phyloP scores from a whole-genome alignment of 2,113 vertebrate genomes.

The Centropus unirufus region DNA sequence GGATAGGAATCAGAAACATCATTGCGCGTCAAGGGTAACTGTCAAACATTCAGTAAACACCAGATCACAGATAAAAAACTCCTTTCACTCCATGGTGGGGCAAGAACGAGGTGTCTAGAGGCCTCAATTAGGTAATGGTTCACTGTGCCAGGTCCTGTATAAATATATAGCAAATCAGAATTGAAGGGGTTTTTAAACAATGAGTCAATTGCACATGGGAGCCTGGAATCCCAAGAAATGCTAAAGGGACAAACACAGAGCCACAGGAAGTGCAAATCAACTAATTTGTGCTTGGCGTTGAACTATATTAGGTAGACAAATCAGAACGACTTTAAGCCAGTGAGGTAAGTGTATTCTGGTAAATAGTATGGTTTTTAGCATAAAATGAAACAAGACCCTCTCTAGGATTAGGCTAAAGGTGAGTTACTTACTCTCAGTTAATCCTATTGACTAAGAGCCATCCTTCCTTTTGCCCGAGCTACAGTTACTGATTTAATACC shows the following conservation, averaged over 20 bases:
- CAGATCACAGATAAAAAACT: not conserved
- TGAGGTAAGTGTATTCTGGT: not conserved
- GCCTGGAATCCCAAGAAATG: not conserved
- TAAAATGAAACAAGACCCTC: not conserved
- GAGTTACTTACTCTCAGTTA: not conserved
- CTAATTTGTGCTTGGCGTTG: not conserved
- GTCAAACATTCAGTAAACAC: not conserved
- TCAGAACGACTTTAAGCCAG: not conserved
- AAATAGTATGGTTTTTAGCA: rapidly evolving
- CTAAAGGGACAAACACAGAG: not conserved
- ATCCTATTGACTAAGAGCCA: not conserved
- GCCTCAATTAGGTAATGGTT: not conserved
- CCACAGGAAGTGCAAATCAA: not conserved
- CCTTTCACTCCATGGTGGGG: rapidly evolving
- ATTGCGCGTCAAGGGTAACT: not conserved
- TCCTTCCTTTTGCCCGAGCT: not conserved
- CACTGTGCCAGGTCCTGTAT: not conserved
- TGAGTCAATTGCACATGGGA: not conserved
- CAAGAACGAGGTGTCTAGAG: not conserved
- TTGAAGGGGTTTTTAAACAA: not conserved
- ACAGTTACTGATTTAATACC: not conserved
- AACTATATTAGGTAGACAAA: not conserved
- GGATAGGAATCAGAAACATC: not conserved
- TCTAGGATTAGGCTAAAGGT: not conserved
- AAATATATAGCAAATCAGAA: not conserved